These are phyloP conservation scores for Melanerpes formicivorus DNA, from an alignment of 2,113 vertebrate genomes.

Conservation along the genomic window DNA sequence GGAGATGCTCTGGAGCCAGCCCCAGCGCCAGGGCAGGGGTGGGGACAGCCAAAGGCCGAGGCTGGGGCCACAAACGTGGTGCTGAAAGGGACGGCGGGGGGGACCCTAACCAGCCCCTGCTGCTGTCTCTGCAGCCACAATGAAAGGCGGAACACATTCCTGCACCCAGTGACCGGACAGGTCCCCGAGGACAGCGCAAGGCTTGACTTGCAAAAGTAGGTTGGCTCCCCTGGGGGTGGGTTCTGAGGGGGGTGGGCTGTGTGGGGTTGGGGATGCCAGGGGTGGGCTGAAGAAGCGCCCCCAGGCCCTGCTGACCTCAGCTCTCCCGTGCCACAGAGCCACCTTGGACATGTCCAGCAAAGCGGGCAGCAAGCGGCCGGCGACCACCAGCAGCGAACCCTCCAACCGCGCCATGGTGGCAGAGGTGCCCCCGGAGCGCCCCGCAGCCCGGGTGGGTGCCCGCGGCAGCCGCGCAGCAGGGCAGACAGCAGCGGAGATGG, in stretches of 20 bases:
- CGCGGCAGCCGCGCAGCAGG: rapidly evolving
- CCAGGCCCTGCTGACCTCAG: not conserved
- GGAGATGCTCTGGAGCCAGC: not conserved
- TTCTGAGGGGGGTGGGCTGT: rapidly evolving
- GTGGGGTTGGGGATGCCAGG: too few relatives aligned
- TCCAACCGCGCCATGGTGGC: constrained; percentile 85
- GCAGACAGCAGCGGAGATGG: rapidly evolving
- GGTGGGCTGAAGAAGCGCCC: rapidly evolving
- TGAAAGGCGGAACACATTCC: constrained; percentile 87
- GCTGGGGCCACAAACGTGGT: rapidly evolving
- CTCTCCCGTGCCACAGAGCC: constrained; percentile 49
- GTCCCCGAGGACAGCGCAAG: constrained; percentile 79
- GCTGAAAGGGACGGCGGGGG: too few relatives aligned
- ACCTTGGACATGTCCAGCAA: constrained; percentile 89
- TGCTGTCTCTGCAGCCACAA: constrained; percentile 80
- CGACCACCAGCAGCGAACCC: constrained; percentile 70
- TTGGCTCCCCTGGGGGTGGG: not conserved
- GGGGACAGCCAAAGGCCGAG: rapidly evolving
- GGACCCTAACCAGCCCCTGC: rapidly evolving
- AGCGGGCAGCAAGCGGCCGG: constrained; percentile 72
- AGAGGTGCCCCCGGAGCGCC: constrained; percentile 78
- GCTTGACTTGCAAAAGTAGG: constrained; percentile 80
- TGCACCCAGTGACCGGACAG: constrained; percentile 84
- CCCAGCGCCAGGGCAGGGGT: rapidly evolving
- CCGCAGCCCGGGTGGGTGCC: constrained; percentile 80